Evolutionary conservation across 2,797 vertebrate species (phyloP), one percentile per base, ranked within the genome.

Genomic region (Coluber constrictor): DNA sequence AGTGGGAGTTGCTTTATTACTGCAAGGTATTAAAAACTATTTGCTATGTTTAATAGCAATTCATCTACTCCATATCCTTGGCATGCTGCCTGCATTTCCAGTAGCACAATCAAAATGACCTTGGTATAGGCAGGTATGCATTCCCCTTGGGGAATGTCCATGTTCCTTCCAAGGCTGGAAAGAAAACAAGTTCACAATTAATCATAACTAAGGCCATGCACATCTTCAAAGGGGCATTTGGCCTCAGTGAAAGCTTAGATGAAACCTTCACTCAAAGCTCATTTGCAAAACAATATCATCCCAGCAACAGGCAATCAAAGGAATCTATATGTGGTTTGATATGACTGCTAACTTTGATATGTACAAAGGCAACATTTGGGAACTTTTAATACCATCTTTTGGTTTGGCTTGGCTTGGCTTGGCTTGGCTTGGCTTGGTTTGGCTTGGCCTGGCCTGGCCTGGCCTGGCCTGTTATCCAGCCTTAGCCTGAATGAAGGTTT

Each of bases 1-100:
- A 63, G 29, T 60, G 92, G 25, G 29, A 47, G 61, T 43, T 70
- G 5, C 95, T 96, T 94, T 94, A 92, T 94, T 93, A 93, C 15
- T 83, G 93, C 61, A 70, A 94, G 88, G 90, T 79, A 90, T 79
- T 11, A 15, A 37, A 63, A 54, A 20, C 47, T 9, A 56, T 11
- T 93, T 95, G 83, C 59, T 88, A 79, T 88, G 87, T 90, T 47
- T 66, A 92, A 88, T 74, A 29, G 90, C 93, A 96, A 90, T 90
- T 56, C 93, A 94, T 90, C 79, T 16, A 86, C 91, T 88, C 29
- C 0, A 6, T 93, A 92, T 92, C 94, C 92, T 55, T 88, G 83
- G 61, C 66, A 55, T 83, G 6, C 66, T 90, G 4, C 59, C 88
- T n/a, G 29, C 4, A 25, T 27, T 61, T 29, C 51, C 88, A 86